Evolutionary conservation across 2,888 invertebrate genomes (phyloP).

Genomic region (Eledone cirrhosa): DNA sequence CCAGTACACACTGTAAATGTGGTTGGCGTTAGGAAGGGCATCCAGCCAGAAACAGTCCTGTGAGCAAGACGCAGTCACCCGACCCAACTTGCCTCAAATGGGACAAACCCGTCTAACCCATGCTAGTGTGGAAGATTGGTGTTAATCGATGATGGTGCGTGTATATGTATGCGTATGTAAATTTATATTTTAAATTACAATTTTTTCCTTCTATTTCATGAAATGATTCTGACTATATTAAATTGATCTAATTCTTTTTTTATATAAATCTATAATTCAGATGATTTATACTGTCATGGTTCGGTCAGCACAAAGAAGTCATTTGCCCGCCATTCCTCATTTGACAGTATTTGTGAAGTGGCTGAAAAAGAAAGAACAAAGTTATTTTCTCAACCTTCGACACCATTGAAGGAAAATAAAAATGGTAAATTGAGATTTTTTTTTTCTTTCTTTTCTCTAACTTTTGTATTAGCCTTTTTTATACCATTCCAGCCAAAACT

Average conservation of each 20-base stretch:
- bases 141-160: too few species aligned
- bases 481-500: constrained; percentile 8
- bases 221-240: not conserved
- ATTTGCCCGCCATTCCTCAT: constrained; percentile 60
- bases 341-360: constrained; percentile 65
- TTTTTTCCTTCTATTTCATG: not conserved
- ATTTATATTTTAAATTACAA: too few species aligned
- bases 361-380: constrained; percentile 63
- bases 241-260: constrained; percentile 10
- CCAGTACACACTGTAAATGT: too few species aligned
- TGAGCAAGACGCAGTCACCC: too few species aligned
- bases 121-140: too few species aligned
- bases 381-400: constrained; percentile 56
- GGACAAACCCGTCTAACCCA: too few species aligned
- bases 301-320: constrained; percentile 28
- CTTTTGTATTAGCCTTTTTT: constrained; percentile 36
- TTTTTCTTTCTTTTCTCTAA: not conserved
- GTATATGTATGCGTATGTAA: too few species aligned
- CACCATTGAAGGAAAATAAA: constrained; percentile 44
- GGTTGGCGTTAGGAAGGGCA: too few species aligned
- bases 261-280: too few species aligned
- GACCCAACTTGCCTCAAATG: too few species aligned
- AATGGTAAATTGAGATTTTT: not conserved
- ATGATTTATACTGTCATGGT: too few species aligned
- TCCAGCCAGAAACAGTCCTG: too few species aligned